Evolutionary conservation across 35 echinoderm and acorn worm genomes (phyloP), one percentile per base, ranked within the genome.

Genomic region (Stichopus chloronotus): DNA sequence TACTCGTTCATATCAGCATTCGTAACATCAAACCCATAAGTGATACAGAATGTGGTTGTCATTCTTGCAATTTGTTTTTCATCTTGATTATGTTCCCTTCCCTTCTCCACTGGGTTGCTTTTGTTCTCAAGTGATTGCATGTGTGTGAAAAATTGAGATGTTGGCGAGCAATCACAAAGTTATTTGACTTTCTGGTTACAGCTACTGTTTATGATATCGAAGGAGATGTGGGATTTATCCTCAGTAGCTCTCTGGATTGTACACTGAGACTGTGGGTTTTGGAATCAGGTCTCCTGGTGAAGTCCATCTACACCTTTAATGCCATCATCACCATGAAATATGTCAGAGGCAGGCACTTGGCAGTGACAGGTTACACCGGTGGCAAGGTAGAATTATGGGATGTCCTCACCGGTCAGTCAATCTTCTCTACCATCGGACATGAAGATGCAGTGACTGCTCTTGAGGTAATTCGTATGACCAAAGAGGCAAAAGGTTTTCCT

Each of bases 371-470:
- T 2, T 87, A 72, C 87, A 95, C 96, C 91, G 97, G 97, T 25
- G 97, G 97, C 8, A 98, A 98, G 81, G 91, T 98, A 5, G 97
- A 98, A 90, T 57, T 98, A 19, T 98, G 97, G 97, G 93, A 98
- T 76, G 86, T 96, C 5, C 56, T 54, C 59, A 52, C 69, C 30
- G 95, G 91, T 20, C 78, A 72, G 11, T 94, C 65, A 43, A 57
- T 94, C 5, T 96, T 94, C 69, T 94, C 95, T 55, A 74, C 76
- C 58, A 93, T 98, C 25, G 95, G 90, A 9, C 94, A 96, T 88
- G 90, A 93, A 20, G 93, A 93, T 12, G 68, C 78, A 78, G 95
- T 98, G 12, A 98, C 97, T 24, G 92, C 90, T 91, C 55, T 98
- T 10, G 87, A 91, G 87, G 97, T 98, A 92, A 59, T 24, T 72